Conservation (phyloP, 2,888 invertebrate genomes). For the Platynereis dumerilii region DNA sequence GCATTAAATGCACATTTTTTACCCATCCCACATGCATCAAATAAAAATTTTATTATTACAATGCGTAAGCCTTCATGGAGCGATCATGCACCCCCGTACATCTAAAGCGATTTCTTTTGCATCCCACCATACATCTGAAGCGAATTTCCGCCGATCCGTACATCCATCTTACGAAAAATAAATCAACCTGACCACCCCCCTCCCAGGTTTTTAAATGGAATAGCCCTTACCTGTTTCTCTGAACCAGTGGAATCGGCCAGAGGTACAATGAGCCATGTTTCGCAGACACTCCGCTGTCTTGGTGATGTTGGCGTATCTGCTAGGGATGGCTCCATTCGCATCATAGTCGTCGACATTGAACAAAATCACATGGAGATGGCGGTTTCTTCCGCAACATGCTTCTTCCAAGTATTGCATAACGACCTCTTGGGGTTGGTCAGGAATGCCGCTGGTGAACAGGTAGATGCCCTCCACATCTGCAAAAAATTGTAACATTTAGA, state of each 20-base stretch:
- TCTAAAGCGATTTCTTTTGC: too few species aligned
- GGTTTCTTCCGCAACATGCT: conserved; percentile 47
- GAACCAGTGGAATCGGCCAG: conserved; percentile 64
- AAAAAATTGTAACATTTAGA: conserved; percentile 8
- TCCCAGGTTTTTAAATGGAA: too few species aligned
- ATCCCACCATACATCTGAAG: too few species aligned
- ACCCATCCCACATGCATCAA: too few species aligned
- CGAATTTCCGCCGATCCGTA: too few species aligned
- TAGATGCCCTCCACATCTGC: conserved; percentile 62
- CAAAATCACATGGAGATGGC: conserved; percentile 57
- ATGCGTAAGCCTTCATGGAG: too few species aligned
- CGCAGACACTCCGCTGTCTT: conserved; percentile 60
- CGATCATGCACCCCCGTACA: too few species aligned
- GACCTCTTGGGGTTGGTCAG: conserved; percentile 59
- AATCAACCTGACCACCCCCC: too few species aligned
- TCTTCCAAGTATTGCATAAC: conserved; percentile 57
- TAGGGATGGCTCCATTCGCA: conserved; percentile 59
- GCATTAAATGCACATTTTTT: too few species aligned
- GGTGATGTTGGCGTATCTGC: conserved; percentile 63
- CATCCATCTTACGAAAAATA: too few species aligned
- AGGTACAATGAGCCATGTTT: conserved; percentile 58
- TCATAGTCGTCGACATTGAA: conserved; percentile 64
- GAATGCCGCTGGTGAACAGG: conserved; percentile 63
- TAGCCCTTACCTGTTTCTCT: conserved; percentile 59
- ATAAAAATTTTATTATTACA: too few species aligned